phyloP scores from a whole-genome alignment of 2,888 invertebrate genomes.

The Phortica magna region DNA sequence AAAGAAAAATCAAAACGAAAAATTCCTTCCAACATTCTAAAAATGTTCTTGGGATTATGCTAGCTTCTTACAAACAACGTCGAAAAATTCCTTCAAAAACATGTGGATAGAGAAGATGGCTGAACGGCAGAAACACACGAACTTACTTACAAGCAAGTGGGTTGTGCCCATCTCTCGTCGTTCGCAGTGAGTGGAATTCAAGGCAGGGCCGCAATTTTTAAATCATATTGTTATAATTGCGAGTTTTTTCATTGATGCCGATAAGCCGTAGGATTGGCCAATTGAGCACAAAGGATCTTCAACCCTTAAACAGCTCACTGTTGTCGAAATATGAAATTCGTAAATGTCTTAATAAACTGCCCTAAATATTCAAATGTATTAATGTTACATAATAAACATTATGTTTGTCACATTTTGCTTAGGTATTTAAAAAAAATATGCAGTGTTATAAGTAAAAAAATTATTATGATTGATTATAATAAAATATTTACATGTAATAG shows the following conservation, averaged over 20 bases:
- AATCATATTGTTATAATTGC: conserved; percentile 5
- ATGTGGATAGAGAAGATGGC: conserved; percentile 7
- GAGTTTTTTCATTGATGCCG: background rate
- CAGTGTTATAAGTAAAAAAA: too few species aligned
- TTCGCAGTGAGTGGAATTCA: conserved; percentile 36
- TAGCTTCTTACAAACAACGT: conserved; percentile 61
- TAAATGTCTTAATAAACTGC: background rate
- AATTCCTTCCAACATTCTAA: conserved; percentile 62
- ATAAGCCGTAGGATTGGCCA: conserved; percentile 60
- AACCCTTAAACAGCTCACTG: conserved; percentile 51
- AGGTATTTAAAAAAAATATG: too few species aligned
- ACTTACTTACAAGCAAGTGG: conserved; percentile 36
- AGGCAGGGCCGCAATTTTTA: conserved; percentile 37
- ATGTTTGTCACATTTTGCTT: too few species aligned
- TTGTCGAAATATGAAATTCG: background rate
- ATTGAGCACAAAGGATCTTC: conserved; percentile 45
- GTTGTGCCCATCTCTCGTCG: conserved; percentile 14
- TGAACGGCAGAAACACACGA: conserved; percentile 35
- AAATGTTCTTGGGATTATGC: conserved; percentile 68
- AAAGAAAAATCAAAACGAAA: conserved; percentile 42
- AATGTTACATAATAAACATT: too few species aligned
- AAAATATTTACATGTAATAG: too few species aligned
- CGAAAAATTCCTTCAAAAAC: conserved; percentile 55
- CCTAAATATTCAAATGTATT: background rate
- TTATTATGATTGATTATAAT: too few species aligned